Base-by-base conservation (phyloP, 1,140 invertebrate genomes). In the Pollicipes pollicipes region DNA sequence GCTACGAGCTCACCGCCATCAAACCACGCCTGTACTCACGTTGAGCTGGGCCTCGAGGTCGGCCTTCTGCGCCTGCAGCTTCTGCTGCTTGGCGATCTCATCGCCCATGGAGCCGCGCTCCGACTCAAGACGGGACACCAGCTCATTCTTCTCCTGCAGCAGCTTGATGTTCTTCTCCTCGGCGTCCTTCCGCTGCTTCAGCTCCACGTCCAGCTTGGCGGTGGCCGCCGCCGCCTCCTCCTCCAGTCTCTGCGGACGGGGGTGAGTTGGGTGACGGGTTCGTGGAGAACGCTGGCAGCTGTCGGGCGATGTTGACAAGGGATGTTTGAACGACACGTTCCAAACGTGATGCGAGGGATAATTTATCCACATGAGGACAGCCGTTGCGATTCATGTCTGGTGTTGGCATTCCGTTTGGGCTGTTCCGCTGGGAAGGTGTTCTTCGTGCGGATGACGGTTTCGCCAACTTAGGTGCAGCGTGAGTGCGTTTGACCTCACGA, bases 101-200 rank as follows among this genome's bases (percentile, higher is more conserved):
- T 98, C 95, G 74, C 88, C 87, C 30, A 93, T 84, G 67, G 85
- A 86, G 76, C 93, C 91, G 80, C 93, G 90, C 81, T 97, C 94
- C 75, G 92, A 87, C 79, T 97, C 94, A 72, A 99, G 85, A 76
- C 86, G 87, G 75, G 88, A 80, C 77, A 94, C 84, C 71, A 99
- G 84, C 68, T 90, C 88, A 75, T 92, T 95, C 86, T 98, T 98
- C 81, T 98, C 95, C 70, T 90, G 85, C 74, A 93, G 82, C 66
- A 97, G 82, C 79, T 70, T 68, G 16, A 74, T 68, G 81, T 98
- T 97, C 77, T 93, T 86, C 67, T 86, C 88, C 83, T 99, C 96
- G 73, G 98, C 82, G 80, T 99, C 96, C 83, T 98, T 99, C 80
- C 96, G 89, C 75, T 91, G 84, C 79, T 97, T 97, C 80, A 95